phyloP scores from a whole-genome alignment of 1,140 invertebrate species.

The Drosophila virilis region DNA sequence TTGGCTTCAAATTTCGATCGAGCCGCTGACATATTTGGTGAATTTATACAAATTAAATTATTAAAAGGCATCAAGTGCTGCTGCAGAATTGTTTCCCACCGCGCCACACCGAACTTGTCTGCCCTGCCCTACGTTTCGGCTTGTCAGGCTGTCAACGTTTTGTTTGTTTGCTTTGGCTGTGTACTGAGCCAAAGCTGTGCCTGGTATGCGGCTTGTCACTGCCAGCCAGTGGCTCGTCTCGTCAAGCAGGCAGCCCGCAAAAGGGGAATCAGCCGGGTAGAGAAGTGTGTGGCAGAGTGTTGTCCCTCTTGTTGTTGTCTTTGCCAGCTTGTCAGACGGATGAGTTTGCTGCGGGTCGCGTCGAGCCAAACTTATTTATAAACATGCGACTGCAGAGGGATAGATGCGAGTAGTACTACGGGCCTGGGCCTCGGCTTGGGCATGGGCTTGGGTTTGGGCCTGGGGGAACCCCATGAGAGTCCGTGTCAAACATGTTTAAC shows the following conservation, averaged over 20 bases:
- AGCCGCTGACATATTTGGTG: conserved; percentile 66
- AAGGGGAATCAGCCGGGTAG: too few relatives aligned
- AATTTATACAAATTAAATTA: conserved; percentile 82
- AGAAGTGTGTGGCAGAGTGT: conserved; percentile 3
- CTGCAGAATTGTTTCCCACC: background rate
- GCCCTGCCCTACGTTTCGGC: conserved; percentile 7
- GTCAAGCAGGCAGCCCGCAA: conserved; percentile 9
- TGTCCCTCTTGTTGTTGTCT: conserved; percentile 37
- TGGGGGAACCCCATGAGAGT: conserved; percentile 67
- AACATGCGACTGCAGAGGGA: conserved; percentile 31
- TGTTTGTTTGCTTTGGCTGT: conserved; percentile 43
- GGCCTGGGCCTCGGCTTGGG: background rate
- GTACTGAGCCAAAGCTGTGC: conserved; percentile 27
- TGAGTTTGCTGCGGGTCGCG: conserved; percentile 67
- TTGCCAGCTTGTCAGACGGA: conserved; percentile 33
- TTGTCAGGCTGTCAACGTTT: conserved; percentile 70
- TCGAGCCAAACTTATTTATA: conserved; percentile 64
- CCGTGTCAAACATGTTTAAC: conserved; percentile 79
- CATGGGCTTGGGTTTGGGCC: conserved; percentile 13
- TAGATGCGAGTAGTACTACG: background rate
- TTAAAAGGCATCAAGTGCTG: conserved; percentile 44
- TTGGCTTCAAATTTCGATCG: conserved; percentile 52
- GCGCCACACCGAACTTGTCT: too few relatives aligned
- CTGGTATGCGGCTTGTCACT: conserved; percentile 72
- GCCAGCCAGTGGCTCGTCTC: conserved; percentile 61